phyloP scores from a whole-genome alignment of 2,113 vertebrate genomes.

The Holacanthus passer region DNA sequence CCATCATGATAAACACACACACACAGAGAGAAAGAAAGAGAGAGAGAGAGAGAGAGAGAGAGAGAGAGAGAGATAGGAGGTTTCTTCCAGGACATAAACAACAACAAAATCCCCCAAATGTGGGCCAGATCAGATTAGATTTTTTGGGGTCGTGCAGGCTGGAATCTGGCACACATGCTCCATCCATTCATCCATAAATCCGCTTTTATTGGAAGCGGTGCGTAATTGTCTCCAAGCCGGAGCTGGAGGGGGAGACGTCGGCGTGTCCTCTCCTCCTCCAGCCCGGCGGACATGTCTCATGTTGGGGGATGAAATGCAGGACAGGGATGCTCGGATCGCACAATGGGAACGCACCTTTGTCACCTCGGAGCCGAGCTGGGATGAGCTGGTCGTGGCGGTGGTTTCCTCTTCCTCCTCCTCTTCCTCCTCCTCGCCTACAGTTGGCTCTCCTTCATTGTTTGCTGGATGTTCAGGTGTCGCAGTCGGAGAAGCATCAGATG shows the following conservation, averaged over 20 bases:
- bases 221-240: conserved; percentile 7
- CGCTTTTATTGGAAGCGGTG: conserved; percentile 10
- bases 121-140: conserved; percentile 53
- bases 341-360: conserved; percentile 70
- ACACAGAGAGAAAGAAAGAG: no score
- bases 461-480: conserved; percentile 44
- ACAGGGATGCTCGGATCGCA: conserved; percentile 43
- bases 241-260: not conserved
- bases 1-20: conserved; percentile 9
- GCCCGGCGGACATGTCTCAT: no score
- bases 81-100: conserved; percentile 24
- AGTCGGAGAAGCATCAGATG: conserved; percentile 25
- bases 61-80: no score
- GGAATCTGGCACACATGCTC: conserved; percentile 51
- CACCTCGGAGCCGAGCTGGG: conserved; percentile 57
- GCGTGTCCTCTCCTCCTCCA: no score
- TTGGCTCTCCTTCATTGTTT: not conserved
- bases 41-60: no score
- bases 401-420: conserved; percentile 22
- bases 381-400: conserved; percentile 58
- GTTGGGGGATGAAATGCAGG: conserved; percentile 43
- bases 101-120: conserved; percentile 28
- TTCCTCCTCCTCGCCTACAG: conserved; percentile 7
- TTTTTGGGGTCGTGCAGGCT: conserved; percentile 13
- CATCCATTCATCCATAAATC: conserved; percentile 4